These are phyloP conservation scores for Megaleporinus macrocephalus DNA, from an alignment of 2,113 vertebrate species.

Conservation along the genomic window DNA sequence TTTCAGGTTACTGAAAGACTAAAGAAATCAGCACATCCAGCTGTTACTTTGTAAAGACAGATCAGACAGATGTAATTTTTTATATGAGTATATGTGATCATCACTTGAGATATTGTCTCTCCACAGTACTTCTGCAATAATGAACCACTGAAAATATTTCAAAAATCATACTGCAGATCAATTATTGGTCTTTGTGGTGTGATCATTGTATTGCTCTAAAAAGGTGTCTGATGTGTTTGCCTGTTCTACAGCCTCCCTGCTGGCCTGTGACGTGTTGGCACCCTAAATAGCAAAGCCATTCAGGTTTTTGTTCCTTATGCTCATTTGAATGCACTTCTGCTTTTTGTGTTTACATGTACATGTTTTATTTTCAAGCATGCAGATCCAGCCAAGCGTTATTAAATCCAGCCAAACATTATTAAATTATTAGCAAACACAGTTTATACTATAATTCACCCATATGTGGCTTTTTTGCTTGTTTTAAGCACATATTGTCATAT, in stretches of 20 bases:
- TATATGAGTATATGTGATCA: neutral
- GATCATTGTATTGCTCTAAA: too few species aligned
- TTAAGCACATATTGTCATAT: too few species aligned
- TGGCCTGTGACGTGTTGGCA: neutral
- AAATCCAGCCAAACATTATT: too few species aligned
- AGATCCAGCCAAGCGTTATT: too few species aligned
- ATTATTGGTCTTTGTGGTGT: neutral
- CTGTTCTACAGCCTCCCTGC: neutral
- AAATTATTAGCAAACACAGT: too few species aligned
- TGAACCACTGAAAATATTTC: neutral
- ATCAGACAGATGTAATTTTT: neutral
- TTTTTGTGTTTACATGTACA: too few species aligned
- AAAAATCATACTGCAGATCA: neutral
- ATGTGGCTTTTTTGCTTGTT: too few species aligned
- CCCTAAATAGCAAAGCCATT: neutral
- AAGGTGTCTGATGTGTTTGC: neutral
- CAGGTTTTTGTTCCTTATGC: neutral
- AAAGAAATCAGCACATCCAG: neutral
- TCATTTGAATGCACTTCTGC: neutral
- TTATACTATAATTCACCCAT: too few species aligned
- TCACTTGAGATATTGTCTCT: neutral
- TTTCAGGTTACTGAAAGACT: slow-evolving; percentile 11
- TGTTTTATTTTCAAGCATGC: too few species aligned
- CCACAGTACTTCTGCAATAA: neutral
- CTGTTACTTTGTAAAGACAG: neutral